A percentile compares a stretch with the other conserved stretches of the same genome.
Evolutionary conservation across 2,113 vertebrate genomes (phyloP).

Genomic region (Aphyosemion australe): DNA sequence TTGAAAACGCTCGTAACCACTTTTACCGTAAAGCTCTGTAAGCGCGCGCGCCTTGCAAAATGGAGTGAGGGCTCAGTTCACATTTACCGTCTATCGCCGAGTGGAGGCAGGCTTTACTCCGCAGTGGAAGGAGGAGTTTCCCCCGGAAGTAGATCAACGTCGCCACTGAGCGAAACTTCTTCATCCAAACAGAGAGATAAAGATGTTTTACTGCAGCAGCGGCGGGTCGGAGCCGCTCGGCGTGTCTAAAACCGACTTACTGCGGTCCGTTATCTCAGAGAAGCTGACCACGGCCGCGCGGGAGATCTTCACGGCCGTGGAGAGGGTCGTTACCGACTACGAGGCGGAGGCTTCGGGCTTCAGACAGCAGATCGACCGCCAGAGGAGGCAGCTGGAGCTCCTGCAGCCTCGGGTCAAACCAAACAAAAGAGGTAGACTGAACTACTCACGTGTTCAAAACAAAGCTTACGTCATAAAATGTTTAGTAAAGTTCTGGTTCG

Average conservation of each 20-base stretch:
- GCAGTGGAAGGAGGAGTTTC: background rate
- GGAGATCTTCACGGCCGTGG: slow-evolving; percentile 43
- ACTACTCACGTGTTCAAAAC: no score
- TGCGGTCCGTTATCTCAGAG: slow-evolving; percentile 25
- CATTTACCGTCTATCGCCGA: no score
- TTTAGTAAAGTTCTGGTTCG: no score
- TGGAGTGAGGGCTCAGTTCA: no score
- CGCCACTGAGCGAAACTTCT: no score
- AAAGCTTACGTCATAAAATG: no score
- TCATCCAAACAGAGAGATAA: background rate
- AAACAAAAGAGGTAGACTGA: background rate
- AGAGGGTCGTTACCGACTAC: slow-evolving; percentile 33
- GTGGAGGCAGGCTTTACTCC: no score
- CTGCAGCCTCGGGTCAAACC: slow-evolving; percentile 10
- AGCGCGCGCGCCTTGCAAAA: no score
- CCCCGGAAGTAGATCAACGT: no score
- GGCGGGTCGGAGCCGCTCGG: no score
- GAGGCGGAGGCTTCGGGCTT: slow-evolving; percentile 30
- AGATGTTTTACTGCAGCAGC: background rate
- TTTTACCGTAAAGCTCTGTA: no score
- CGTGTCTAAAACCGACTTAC: slow-evolving; percentile 4
- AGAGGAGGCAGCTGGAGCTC: slow-evolving; percentile 42
- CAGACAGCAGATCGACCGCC: slow-evolving; percentile 18
- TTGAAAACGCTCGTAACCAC: no score
- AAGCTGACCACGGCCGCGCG: slow-evolving; percentile 20